Base-by-base conservation (phyloP, 2,113 vertebrate species). In the Psilopsiagon aymara region DNA sequence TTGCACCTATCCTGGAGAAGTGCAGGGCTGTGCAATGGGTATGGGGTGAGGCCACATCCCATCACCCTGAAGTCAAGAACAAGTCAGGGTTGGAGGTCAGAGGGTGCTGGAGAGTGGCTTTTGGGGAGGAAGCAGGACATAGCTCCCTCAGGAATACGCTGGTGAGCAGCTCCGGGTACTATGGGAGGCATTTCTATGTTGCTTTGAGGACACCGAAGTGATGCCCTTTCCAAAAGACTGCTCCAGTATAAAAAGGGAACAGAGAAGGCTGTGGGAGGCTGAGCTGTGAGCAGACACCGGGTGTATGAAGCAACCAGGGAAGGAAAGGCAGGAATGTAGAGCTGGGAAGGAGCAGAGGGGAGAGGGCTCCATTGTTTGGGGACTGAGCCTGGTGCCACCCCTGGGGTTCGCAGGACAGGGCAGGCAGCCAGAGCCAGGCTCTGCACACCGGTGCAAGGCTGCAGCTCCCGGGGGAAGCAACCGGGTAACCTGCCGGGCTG, bases 181-280 rank as follows among this genome's bases (percentile, higher is more conserved):
- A 17, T 14, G 12, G 76, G 73, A 11, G 9, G 44, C 2, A 0
- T 8, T 5, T 9, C 27, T 28, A 11, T 0, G 31, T 57, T 1
- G 16, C 41, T 27, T 2, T 11, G 64, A 33, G 51, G 69, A 21
- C 60, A 41, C 3, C 1, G 1, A 5, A 47, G 41, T 2, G 62
- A 4, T 16, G 7, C 11, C n/a, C 5, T 11, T 47, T 27, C 31
- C 33, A 11, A 21, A 25, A 5, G 14, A n/a, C 2, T 3, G 43
- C 24, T 10, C 29, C 17, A 1, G 15, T 4, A 3, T 5, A 2
- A 53, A 39, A 47, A 33, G 13, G 28, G 28, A n/a, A 33, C 5
- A 1, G 57, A 27, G 35, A 6, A 62, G 25, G 0, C 1, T 0
- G 12, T 0, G 37, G 25, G 0, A 3, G 69, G 37, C 27, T 1